phyloP scores from a whole-genome alignment of 35 echinoderm and acorn worm genomes.

The Heliocidaris erythrogramma region DNA sequence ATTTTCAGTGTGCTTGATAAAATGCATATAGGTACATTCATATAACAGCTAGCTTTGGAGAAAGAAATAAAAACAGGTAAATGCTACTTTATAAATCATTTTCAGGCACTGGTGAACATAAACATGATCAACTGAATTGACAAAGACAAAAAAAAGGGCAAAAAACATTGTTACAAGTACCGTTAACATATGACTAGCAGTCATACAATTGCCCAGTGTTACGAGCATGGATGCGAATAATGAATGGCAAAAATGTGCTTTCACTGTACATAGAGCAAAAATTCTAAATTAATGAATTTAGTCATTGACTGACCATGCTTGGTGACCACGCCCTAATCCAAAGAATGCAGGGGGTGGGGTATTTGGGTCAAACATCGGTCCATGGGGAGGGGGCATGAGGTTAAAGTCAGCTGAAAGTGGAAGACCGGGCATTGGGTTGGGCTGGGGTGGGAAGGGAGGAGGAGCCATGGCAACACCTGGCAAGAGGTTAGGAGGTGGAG shows the following conservation, averaged over 20 bases:
- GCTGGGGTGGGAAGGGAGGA: neutral
- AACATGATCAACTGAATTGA: neutral
- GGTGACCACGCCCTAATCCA: slow-evolving; percentile 26
- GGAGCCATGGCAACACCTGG: neutral
- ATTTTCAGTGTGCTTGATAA: neutral
- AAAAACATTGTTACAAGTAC: neutral
- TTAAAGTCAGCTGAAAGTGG: slow-evolving; percentile 21
- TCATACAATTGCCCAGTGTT: neutral
- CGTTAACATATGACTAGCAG: neutral
- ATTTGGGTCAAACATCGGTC: neutral
- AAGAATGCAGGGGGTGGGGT: neutral
- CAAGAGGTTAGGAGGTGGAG: neutral
- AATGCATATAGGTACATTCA: no score
- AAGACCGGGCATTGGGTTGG: neutral
- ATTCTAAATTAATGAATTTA: neutral
- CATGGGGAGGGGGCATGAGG: neutral
- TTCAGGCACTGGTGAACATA: neutral
- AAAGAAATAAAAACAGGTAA: neutral
- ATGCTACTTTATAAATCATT: neutral
- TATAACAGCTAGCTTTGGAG: neutral
- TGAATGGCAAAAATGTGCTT: no score
- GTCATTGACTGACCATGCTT: slow-evolving; percentile 41
- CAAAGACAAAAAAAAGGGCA: no score
- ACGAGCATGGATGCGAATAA: no score
- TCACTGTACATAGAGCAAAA: no score